phyloP scores from a whole-genome alignment of 2,797 vertebrate species.

The Anguilla marmorata region DNA sequence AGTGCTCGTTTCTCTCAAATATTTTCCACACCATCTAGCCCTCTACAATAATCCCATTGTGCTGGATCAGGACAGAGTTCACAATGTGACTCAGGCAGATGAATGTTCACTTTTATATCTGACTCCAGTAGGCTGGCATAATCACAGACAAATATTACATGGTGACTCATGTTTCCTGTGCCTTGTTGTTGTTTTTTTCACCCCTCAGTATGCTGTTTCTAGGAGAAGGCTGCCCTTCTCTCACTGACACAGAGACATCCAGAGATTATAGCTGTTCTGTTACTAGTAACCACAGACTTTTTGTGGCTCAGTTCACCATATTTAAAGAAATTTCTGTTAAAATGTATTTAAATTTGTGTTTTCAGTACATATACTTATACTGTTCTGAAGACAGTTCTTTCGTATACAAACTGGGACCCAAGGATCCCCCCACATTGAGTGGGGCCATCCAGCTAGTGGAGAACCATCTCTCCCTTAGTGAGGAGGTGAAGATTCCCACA shows the following conservation, averaged over 20 bases:
- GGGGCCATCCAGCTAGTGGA: no score
- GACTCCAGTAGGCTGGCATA: slow-evolving; percentile 71
- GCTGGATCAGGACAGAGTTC: slow-evolving; percentile 55
- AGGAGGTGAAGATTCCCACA: no score
- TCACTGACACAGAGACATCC: background rate
- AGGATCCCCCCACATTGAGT: no score
- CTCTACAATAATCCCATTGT: slow-evolving; percentile 79
- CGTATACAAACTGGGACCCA: no score
- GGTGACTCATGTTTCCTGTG: slow-evolving; percentile 73
- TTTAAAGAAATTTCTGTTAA: background rate
- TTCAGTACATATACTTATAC: background rate
- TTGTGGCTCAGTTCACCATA: background rate
- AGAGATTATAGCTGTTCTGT: background rate
- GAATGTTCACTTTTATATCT: slow-evolving; percentile 83
- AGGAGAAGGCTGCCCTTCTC: background rate
- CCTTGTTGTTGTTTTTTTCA: background rate
- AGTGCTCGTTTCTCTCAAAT: slow-evolving; percentile 72
- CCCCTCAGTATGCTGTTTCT: background rate
- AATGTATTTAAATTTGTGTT: background rate
- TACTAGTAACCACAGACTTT: background rate
- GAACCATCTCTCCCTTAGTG: no score
- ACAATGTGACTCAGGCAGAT: slow-evolving; percentile 63
- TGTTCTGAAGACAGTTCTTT: background rate
- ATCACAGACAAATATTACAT: slow-evolving; percentile 62
- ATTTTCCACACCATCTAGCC: slow-evolving; percentile 81